Evolutionary conservation across 2,113 vertebrate genomes (phyloP), one percentile per base, ranked within the genome.

Genomic region (Tachuris rubrigastra): DNA sequence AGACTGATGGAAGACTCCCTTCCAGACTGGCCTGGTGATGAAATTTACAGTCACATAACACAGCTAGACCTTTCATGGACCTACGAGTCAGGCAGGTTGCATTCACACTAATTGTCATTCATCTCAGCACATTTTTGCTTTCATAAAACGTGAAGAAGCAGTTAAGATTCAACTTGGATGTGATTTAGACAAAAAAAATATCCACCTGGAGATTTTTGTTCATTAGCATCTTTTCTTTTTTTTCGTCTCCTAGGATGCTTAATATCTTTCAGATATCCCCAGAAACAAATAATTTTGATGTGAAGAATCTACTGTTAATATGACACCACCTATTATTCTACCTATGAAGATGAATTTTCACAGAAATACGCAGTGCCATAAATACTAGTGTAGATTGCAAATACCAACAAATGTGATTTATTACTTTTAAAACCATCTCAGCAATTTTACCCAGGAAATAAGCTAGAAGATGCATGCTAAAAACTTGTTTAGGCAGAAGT

Each of bases 1-100:
- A 23, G 23, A 50, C 16, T 46, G 37, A 33, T 49, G 28, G 25
- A 76, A 59, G 41, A 44, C 6, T 42, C 12, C 13, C 23, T 50
- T 19, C 80, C 37, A 77, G 23, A 39, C 23, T 53, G n/a, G 5
- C 30, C 23, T 41, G 35, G 20, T 53, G 12, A 5, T 83, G 35
- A 62, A 92, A 67, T 72, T 68, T 39, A 21, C 14, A 18, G 12
- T 31, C 31, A 42, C 23, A 85, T 47, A 75, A 83, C 22, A 21
- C 17, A 72, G 3, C 2, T 50, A 63, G 12, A 1, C 1, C 8
- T 55, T 75, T 55, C 27, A 60, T 1, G 5, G 30, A 27, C 39
- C 39, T 62, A 23, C 13, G 42, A 37, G 33, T 63, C 42, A 53
- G 15, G 24, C 8, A 63, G 4, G 20, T 31, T 71, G 13, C 10